A percentile compares a stretch with the other conserved stretches of the same genome.
Conservation (phyloP, 2,888 invertebrate genomes). For the Cheilosia vernalis region DNA sequence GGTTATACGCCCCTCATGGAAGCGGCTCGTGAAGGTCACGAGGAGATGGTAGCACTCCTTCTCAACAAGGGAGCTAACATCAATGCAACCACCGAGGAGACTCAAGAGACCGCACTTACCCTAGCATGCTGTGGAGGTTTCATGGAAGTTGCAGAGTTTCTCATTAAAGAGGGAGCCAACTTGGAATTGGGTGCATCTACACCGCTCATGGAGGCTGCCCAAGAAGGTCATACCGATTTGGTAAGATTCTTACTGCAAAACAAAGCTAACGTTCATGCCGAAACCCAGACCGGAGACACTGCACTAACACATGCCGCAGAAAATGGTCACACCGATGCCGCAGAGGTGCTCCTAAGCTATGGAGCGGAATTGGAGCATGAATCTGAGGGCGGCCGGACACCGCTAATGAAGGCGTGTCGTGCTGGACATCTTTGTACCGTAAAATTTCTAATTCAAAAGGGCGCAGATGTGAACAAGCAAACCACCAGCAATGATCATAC, state of each 20-base stretch:
- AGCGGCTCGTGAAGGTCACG: slow-evolving; percentile 98
- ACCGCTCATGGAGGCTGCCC: slow-evolving; percentile 99
- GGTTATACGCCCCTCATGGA: slow-evolving; percentile 99
- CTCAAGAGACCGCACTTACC: slow-evolving; percentile 97
- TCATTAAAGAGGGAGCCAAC: slow-evolving; percentile 97
- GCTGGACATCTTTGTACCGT: slow-evolving; percentile 98
- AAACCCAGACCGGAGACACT: slow-evolving; percentile 97
- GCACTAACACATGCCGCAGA: slow-evolving; percentile 99
- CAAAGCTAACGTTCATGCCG: slow-evolving; percentile 95
- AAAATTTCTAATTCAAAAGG: slow-evolving; percentile 95
- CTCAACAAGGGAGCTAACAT: slow-evolving; percentile 97
- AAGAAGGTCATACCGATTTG: slow-evolving; percentile 97
- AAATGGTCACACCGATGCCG: slow-evolving; percentile 99
- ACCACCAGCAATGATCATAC: slow-evolving; percentile 98
- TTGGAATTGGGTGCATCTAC: slow-evolving; percentile 97
- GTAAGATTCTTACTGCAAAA: slow-evolving; percentile 92
- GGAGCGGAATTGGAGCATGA: slow-evolving; percentile 97
- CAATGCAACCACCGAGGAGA: slow-evolving; percentile 99
- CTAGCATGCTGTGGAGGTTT: slow-evolving; percentile 98
- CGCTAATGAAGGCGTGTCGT: slow-evolving; percentile 98
- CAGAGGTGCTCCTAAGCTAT: slow-evolving; percentile 94
- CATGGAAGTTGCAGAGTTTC: slow-evolving; percentile 96
- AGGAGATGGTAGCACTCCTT: slow-evolving; percentile 98
- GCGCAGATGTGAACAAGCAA: slow-evolving; percentile 93
- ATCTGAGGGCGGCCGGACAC: slow-evolving; percentile 98